phyloP scores from a whole-genome alignment of 1,140 invertebrate species.

The Mylabris phalerata region DNA sequence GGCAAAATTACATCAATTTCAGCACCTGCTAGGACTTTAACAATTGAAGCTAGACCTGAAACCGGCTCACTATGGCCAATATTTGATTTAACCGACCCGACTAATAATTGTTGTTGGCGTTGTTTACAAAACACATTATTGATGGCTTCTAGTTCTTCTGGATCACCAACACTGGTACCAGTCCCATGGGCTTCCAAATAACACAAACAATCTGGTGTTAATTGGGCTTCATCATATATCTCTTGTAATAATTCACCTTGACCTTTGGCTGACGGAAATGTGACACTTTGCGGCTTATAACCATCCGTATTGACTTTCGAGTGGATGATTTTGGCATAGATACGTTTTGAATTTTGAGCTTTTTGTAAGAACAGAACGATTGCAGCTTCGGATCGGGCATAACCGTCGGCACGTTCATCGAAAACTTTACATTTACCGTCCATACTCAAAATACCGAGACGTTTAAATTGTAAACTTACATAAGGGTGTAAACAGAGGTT shows the following conservation, averaged over 20 bases:
- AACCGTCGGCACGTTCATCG: slow-evolving; percentile 73
- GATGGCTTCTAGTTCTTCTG: slow-evolving; percentile 83
- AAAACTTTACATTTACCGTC: slow-evolving; percentile 88
- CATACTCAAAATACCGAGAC: slow-evolving; percentile 72
- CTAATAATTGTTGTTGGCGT: slow-evolving; percentile 59
- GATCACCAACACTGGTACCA: slow-evolving; percentile 71
- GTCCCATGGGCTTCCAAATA: slow-evolving; percentile 93
- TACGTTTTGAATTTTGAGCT: slow-evolving; percentile 64
- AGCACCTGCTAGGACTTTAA: slow-evolving; percentile 74
- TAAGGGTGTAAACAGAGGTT: slow-evolving; percentile 80
- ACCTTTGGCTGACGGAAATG: slow-evolving; percentile 78
- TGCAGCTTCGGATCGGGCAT: slow-evolving; percentile 71
- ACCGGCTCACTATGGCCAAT: slow-evolving; percentile 89
- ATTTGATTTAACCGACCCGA: slow-evolving; percentile 91
- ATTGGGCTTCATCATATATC: slow-evolving; percentile 77
- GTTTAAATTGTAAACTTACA: slow-evolving; percentile 74
- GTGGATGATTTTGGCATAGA: slow-evolving; percentile 55
- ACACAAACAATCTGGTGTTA: slow-evolving; percentile 62
- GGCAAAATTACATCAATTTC: slow-evolving; percentile 66
- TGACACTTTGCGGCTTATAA: slow-evolving; percentile 70
- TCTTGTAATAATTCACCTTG: slow-evolving; percentile 74
- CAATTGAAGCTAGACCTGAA: slow-evolving; percentile 76
- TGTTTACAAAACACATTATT: slow-evolving; percentile 71
- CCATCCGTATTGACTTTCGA: slow-evolving; percentile 78
- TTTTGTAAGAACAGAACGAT: slow-evolving; percentile 76